A percentile compares a stretch with the other conserved stretches of the same genome.
These are phyloP conservation scores for Carlito syrichta DNA, from an alignment of 2,113 vertebrate genomes.

Conservation along the genomic window DNA sequence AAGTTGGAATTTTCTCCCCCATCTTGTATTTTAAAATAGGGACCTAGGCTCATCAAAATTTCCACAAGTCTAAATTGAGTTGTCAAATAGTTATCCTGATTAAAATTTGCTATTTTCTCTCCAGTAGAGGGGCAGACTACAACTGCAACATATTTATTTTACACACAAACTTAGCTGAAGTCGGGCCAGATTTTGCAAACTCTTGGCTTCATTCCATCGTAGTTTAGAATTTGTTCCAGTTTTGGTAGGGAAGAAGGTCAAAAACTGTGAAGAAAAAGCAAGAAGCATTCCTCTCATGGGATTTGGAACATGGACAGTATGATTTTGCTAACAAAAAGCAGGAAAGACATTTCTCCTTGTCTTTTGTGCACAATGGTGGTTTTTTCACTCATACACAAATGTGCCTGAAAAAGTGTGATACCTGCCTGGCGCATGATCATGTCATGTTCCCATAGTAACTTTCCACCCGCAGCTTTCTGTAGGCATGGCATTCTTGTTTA, in stretches of 20 bases:
- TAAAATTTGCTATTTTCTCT: slow-evolving; percentile 5
- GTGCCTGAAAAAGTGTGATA: background rate
- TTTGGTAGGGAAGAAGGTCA: background rate
- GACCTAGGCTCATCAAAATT: background rate
- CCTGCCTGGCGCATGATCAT: background rate
- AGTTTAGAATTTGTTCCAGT: background rate
- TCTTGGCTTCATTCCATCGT: background rate
- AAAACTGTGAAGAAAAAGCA: background rate
- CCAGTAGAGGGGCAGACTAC: background rate
- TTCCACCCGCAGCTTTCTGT: background rate
- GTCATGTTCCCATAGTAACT: background rate
- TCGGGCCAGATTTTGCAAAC: background rate
- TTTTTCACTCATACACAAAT: background rate
- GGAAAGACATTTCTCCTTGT: background rate
- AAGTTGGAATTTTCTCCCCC: background rate
- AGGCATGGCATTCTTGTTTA: background rate
- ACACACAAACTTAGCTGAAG: background rate
- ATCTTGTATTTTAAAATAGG: slow-evolving; percentile 15
- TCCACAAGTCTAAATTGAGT: slow-evolving; percentile 24
- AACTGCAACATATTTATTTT: background rate
- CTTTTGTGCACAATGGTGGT: background rate
- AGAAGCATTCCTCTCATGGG: background rate
- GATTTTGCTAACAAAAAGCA: background rate
- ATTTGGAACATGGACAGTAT: background rate
- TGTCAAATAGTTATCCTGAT: slow-evolving; percentile 38